Conservation (phyloP, 2,888 invertebrate genomes). For the Hololepta plana region DNA sequence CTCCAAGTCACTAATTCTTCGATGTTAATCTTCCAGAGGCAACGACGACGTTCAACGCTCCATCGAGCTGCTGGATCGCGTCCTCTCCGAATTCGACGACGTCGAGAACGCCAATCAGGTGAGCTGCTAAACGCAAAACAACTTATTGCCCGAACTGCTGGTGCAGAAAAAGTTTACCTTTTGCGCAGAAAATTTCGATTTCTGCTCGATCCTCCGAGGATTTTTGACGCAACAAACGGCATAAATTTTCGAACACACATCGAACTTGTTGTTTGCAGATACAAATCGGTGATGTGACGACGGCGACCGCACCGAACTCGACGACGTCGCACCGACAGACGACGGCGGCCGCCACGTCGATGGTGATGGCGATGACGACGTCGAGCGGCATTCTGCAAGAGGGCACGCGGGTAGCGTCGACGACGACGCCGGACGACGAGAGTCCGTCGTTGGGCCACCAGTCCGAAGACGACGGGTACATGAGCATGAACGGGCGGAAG, state of each 20-base stretch:
- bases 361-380: too few species aligned
- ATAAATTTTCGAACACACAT: constrained; percentile 1
- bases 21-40: constrained; percentile 39
- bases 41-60: constrained; percentile 79
- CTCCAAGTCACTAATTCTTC: constrained; percentile 5
- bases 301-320: constrained; percentile 8
- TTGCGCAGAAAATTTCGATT: too few species aligned
- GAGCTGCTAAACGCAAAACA: too few species aligned
- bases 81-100: constrained; percentile 82
- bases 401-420: constrained; percentile 25
- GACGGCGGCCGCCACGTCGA: neutral
- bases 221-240: constrained; percentile 3
- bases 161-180: too few species aligned
- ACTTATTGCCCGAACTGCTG: too few species aligned
- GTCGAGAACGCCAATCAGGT: constrained; percentile 39
- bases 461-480: constrained; percentile 82
- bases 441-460: constrained; percentile 68
- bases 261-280: too few species aligned
- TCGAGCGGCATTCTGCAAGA: constrained; percentile 18
- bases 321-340: neutral
- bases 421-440: constrained; percentile 39
- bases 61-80: constrained; percentile 73
- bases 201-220: too few species aligned
- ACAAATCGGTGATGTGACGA: too few species aligned
- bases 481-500: constrained; percentile 80